Conservation (phyloP, 1,140 invertebrate species). For the Geopemphigus sp. region DNA sequence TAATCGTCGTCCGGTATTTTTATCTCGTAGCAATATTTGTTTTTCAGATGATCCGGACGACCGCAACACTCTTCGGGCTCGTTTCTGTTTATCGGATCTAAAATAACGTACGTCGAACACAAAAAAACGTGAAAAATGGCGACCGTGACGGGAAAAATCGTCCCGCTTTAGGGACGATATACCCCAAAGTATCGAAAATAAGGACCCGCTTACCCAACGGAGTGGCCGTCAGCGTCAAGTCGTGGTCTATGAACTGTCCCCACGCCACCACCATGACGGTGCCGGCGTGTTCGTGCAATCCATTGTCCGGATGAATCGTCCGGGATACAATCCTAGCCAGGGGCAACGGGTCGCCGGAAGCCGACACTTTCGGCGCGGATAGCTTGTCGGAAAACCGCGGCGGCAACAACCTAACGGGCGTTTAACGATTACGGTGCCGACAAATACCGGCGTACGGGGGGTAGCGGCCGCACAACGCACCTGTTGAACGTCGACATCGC, state of each 20-base stretch:
- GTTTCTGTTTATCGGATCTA: constrained; percentile 78
- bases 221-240: constrained; percentile 83
- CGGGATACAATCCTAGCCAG: constrained; percentile 79
- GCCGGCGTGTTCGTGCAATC: constrained; percentile 89
- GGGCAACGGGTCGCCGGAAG: constrained; percentile 72
- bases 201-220: constrained; percentile 78
- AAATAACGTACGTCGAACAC: too few species aligned
- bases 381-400: constrained; percentile 79
- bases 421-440: background rate
- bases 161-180: too few species aligned
- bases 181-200: too few species aligned
- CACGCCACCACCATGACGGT: constrained; percentile 90
- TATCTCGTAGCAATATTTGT: constrained; percentile 91
- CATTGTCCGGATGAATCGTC: constrained; percentile 87
- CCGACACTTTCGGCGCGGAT: constrained; percentile 73
- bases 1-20: constrained; percentile 84
- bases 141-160: too few species aligned
- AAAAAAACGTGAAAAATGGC: too few species aligned
- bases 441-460: too few species aligned
- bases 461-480: too few species aligned
- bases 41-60: constrained; percentile 71
- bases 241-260: constrained; percentile 94
- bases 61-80: constrained; percentile 86
- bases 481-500: constrained; percentile 78
- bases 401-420: constrained; percentile 65